Base-by-base conservation (phyloP, 2,888 invertebrate genomes). In the Poecilobothrus nobilitatus region DNA sequence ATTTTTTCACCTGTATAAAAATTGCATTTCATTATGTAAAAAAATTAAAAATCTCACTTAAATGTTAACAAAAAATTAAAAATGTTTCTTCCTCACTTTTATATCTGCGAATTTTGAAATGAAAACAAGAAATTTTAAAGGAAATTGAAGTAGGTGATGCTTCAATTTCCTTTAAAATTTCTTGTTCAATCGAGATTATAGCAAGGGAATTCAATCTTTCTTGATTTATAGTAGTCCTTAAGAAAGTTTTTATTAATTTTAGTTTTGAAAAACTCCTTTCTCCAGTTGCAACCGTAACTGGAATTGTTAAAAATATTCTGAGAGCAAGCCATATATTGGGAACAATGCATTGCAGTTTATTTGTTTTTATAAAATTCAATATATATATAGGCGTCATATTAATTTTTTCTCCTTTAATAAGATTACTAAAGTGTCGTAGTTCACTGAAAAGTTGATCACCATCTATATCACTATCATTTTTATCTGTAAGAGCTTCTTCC, bases 241-340 rank as follows among this genome's bases (percentile, higher is more conserved):
- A 63, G 27, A 63, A 63, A 63, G 63, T 63, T 63, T 63, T 63
- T 22, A 63, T 63, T 27, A 63, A 63, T 18, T 63, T 63, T 15
- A 63, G 63, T 63, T 63, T 22, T 63, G 63, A 63, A 63, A 63
- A 63, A 63, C 63, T 63, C 63, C 27, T 63, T 63, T 63, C 63
- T 63, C 27, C 63, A 63, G 63, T 63, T 63, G 63, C 63, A 63
- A 27, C 63, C 27, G 27, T 63, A 63, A 63, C 63, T 63, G 63
- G 63, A 63, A 63, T 63, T 63, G 63, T 64, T 18, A 64, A n/a
- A 64, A 64, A 64, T 64, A 33, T 64, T 64, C 33, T 64, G 64
- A 64, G 64, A 64, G 33, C 64, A 64, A 64, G 64, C 64, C 64
- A 64, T 64, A 64, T 64, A 64, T 64, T 64, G n/a, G 33, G 64